Percentiles rank a stretch among this genome's conserved stretches.
These are phyloP conservation scores for Chloropsis hardwickii DNA, from an alignment of 2,113 vertebrate species.

Conservation along the genomic window DNA sequence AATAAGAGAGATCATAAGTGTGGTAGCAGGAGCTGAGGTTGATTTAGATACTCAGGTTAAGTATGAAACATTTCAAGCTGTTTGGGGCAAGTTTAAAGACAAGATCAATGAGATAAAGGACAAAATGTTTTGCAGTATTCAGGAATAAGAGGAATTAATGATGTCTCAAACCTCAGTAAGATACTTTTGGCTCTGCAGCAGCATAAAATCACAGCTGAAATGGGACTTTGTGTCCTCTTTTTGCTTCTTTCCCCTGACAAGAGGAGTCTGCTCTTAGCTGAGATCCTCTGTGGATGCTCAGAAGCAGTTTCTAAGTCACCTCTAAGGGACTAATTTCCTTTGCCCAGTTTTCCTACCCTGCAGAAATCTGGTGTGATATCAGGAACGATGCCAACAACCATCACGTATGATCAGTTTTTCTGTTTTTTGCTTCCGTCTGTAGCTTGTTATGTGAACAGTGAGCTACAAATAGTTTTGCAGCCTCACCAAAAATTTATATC, in stretches of 20 bases:
- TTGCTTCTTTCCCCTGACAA: background rate
- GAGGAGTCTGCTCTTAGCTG: background rate
- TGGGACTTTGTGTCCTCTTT: background rate
- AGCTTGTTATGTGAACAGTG: background rate
- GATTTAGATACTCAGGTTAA: background rate
- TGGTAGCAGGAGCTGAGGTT: background rate
- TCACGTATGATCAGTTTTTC: accelerated
- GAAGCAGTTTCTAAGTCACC: background rate
- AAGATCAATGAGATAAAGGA: background rate
- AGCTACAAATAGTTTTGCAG: background rate
- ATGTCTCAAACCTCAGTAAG: background rate
- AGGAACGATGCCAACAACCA: background rate
- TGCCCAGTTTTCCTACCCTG: background rate
- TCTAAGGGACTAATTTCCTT: background rate
- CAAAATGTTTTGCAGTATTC: background rate
- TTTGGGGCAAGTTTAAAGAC: background rate
- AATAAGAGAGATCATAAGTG: background rate
- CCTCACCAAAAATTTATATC: background rate
- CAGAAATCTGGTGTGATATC: background rate
- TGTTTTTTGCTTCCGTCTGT: background rate
- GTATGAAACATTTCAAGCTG: background rate
- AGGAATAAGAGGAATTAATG: background rate
- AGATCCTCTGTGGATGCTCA: background rate
- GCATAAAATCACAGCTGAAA: background rate
- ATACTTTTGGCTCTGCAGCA: background rate